These are phyloP conservation scores for Muscicapa comitata DNA, from an alignment of 2,797 vertebrate species.

Conservation along the genomic window DNA sequence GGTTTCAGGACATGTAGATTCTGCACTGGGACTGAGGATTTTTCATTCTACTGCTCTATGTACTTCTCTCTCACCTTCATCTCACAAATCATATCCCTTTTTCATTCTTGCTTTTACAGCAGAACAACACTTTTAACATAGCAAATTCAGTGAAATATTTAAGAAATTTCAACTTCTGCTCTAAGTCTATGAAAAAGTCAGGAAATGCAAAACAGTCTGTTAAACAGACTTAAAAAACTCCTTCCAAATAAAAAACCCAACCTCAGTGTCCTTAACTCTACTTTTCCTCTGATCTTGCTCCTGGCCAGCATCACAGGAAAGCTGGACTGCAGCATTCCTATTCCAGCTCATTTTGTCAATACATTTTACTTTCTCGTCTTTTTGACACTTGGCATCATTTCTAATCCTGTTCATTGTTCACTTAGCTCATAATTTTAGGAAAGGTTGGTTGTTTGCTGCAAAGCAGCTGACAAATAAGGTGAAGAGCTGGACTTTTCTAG, in stretches of 20 bases:
- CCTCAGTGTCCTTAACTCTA: background rate
- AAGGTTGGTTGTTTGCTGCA: background rate
- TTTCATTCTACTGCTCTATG: background rate
- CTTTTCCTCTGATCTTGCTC: background rate
- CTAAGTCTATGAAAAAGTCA: background rate
- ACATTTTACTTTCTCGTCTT: background rate
- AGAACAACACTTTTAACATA: background rate
- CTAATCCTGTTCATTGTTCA: background rate
- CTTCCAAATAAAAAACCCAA: rapidly evolving
- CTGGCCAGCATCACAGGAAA: background rate
- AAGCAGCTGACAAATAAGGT: background rate
- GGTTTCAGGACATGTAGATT: background rate
- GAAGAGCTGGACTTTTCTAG: background rate
- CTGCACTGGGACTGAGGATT: background rate
- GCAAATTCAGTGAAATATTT: background rate
- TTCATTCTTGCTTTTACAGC: background rate
- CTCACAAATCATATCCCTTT: background rate
- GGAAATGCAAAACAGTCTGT: background rate
- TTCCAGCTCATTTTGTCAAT: background rate
- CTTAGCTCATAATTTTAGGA: background rate
- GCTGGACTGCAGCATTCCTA: background rate
- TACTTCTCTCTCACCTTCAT: background rate
- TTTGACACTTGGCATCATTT: background rate
- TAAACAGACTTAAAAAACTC: background rate
- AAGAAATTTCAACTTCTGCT: background rate